Conservation (phyloP, 1,140 invertebrate genomes). For the Paralvinella palmiformis region DNA sequence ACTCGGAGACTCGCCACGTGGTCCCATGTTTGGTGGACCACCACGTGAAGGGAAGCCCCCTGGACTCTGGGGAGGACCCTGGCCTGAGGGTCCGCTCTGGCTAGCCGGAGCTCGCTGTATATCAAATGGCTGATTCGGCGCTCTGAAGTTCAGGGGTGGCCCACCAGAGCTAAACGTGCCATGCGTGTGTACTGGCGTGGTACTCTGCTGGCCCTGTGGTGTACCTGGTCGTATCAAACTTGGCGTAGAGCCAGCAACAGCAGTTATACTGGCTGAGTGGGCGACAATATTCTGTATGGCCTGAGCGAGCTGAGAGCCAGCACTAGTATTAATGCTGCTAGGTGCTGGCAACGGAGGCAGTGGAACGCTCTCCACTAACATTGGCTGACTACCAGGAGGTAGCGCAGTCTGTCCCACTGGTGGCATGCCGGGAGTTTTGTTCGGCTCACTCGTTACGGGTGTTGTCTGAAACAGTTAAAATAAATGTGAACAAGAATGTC, state of each 20-base stretch:
- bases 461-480: neutral
- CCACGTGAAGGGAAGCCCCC: no score
- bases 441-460: neutral
- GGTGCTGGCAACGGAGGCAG: neutral
- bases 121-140: no score
- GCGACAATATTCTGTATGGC: neutral
- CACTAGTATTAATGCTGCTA: neutral
- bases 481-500: neutral
- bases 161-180: neutral
- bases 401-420: neutral
- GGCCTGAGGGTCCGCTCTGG: no score
- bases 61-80: no score
- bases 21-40: no score
- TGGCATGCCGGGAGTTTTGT: neutral
- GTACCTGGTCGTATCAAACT: neutral
- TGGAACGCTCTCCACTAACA: neutral
- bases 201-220: neutral
- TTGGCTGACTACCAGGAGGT: neutral
- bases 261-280: neutral
- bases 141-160: neutral
- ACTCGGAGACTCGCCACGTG: no score
- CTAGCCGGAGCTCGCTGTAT: no score
- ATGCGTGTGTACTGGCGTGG: no score
- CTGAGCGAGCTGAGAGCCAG: neutral
- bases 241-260: neutral